Percentiles rank a stretch among this genome's conserved stretches.
Conservation (phyloP, 2,797 vertebrate genomes). For the Pseudotriccus pelzelni region DNA sequence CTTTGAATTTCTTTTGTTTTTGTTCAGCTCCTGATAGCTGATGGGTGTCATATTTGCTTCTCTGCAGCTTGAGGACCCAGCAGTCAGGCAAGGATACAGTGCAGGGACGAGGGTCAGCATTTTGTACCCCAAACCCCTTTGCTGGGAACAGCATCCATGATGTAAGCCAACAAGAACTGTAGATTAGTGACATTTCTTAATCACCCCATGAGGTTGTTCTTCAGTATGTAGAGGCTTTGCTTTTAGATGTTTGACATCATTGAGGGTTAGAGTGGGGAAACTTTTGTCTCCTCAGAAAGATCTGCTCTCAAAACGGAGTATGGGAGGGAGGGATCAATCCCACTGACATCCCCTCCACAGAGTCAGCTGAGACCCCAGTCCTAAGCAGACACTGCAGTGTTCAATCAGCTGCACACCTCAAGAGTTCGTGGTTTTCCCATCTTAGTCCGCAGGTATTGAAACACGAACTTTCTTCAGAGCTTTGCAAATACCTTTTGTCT, state of each 20-base stretch:
- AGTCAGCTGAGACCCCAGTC: neutral
- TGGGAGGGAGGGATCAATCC: neutral
- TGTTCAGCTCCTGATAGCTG: neutral
- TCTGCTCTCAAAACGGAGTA: too few species aligned
- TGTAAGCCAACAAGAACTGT: neutral
- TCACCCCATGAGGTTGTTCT: neutral
- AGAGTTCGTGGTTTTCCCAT: neutral
- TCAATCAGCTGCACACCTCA: neutral
- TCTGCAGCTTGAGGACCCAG: neutral
- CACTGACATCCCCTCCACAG: neutral
- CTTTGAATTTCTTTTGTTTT: neutral
- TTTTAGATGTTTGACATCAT: neutral
- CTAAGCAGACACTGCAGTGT: neutral
- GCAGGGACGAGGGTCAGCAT: neutral
- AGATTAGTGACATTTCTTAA: neutral
- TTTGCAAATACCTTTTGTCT: neutral
- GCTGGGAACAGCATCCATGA: fast-evolving
- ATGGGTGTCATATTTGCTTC: neutral
- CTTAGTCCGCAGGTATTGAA: neutral
- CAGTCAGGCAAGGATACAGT: neutral
- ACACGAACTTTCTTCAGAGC: neutral
- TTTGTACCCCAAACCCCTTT: neutral
- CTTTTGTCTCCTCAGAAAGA: neutral
- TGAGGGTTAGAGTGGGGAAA: neutral
- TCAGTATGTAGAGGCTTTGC: neutral